Percentiles rank a stretch among this genome's conserved stretches.
Evolutionary conservation across 2,888 invertebrate genomes (phyloP).

Genomic region (Deroplatys truncata): DNA sequence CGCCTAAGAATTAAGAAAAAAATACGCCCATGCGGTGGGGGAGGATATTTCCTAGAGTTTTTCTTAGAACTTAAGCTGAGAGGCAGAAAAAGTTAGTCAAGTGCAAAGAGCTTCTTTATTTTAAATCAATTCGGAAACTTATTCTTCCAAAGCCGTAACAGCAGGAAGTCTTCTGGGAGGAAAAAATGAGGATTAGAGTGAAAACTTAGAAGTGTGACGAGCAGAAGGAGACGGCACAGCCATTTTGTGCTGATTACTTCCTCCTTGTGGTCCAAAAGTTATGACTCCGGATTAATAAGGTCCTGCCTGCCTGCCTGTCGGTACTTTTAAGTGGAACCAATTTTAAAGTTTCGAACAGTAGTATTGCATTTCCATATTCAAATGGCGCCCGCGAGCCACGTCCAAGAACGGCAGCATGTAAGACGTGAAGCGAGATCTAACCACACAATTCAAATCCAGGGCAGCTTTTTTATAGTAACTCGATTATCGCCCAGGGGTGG

Average conservation of each 20-base stretch:
- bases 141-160: neutral
- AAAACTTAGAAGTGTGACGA: neutral
- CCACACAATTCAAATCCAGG: neutral
- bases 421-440: neutral
- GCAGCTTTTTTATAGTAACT: conserved; percentile 4
- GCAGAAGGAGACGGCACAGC: neutral
- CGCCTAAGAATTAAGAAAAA: neutral
- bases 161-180: neutral
- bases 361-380: conserved; percentile 13
- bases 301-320: neutral
- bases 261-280: neutral
- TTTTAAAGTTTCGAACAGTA: conserved; percentile 9
- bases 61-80: neutral
- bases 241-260: conserved; percentile 2
- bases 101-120: neutral
- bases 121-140: neutral
- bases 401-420: neutral
- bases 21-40: neutral
- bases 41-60: neutral
- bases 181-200: neutral
- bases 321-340: conserved; percentile 5
- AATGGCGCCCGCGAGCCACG: neutral
- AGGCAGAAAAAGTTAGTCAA: neutral
- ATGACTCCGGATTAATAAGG: conserved; percentile 6
- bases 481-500: conserved; percentile 1